phyloP scores from a whole-genome alignment of 2,113 vertebrate genomes.

The Etheostoma cragini region DNA sequence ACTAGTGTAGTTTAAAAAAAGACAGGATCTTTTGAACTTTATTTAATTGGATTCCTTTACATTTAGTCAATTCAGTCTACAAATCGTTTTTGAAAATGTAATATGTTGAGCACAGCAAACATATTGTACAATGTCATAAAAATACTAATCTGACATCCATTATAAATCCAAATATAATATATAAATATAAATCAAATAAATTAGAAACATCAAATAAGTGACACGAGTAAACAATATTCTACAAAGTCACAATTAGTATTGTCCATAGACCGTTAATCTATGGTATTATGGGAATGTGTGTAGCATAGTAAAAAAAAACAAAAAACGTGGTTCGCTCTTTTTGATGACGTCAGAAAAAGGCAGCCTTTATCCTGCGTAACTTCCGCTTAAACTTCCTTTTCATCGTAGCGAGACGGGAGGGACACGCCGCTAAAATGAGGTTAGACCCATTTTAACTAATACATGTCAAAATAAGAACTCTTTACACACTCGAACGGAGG shows the following conservation, averaged over 20 bases:
- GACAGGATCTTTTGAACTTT: not conserved
- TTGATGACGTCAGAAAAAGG: not conserved
- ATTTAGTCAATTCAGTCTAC: not conserved
- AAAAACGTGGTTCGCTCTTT: not conserved
- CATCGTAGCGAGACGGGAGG: slow-evolving; percentile 34
- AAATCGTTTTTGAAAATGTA: not conserved
- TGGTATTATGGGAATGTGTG: not conserved
- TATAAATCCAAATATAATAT: too few species aligned
- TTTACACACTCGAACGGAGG: accelerated
- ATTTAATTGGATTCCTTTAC: not conserved
- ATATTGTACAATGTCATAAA: not conserved
- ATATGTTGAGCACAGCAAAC: too few species aligned
- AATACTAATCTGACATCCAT: not conserved
- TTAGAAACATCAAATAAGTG: not conserved
- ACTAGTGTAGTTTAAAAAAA: not conserved
- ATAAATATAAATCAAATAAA: too few species aligned
- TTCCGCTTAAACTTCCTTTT: slow-evolving; percentile 72
- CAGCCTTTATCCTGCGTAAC: slow-evolving; percentile 70
- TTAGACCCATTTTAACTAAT: accelerated
- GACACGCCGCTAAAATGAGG: slow-evolving; percentile 62
- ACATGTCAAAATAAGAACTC: accelerated
- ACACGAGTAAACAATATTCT: not conserved
- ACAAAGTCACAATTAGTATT: not conserved
- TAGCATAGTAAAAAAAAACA: not conserved
- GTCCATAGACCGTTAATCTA: too few species aligned